A percentile compares a stretch with the other conserved stretches of the same genome.
Conservation (phyloP, 2,888 invertebrate genomes). For the Rhyacophila evoluta region DNA sequence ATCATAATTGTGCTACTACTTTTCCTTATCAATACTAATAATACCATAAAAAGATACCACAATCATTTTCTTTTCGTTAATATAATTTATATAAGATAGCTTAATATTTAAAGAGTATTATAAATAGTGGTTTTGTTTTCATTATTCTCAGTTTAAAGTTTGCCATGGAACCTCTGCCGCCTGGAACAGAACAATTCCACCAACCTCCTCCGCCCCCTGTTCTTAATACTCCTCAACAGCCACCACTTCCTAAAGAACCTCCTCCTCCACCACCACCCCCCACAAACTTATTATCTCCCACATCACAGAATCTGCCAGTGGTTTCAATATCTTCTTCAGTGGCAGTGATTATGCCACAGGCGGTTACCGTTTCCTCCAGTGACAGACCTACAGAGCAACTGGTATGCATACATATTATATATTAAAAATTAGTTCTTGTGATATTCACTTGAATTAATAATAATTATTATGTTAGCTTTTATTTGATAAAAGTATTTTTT, state of each 20-base stretch:
- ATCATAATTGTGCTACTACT: too few relatives aligned
- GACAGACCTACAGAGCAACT: neutral
- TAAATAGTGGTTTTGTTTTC: neutral
- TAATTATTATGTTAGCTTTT: too few relatives aligned
- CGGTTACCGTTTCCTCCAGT: neutral
- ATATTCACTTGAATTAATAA: neutral
- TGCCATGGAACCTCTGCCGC: slow-evolving; percentile 51
- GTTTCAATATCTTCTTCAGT: slow-evolving; percentile 31
- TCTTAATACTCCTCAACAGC: slow-evolving; percentile 58
- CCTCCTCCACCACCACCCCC: slow-evolving; percentile 43
- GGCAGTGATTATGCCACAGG: neutral
- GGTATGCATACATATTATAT: too few relatives aligned
- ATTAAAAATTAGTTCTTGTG: neutral
- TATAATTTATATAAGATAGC: too few relatives aligned
- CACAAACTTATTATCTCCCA: neutral
- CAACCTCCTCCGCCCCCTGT: slow-evolving; percentile 59
- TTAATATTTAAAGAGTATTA: too few relatives aligned
- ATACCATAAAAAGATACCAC: too few relatives aligned
- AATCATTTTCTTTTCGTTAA: too few relatives aligned
- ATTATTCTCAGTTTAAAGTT: neutral
- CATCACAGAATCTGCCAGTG: too few relatives aligned
- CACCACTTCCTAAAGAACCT: neutral
- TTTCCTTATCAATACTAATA: too few relatives aligned
- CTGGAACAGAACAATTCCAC: slow-evolving; percentile 51
- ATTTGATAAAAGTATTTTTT: too few relatives aligned